These are phyloP conservation scores for Agrochola macilenta DNA, from an alignment of 2,888 invertebrate species.

Conservation along the genomic window DNA sequence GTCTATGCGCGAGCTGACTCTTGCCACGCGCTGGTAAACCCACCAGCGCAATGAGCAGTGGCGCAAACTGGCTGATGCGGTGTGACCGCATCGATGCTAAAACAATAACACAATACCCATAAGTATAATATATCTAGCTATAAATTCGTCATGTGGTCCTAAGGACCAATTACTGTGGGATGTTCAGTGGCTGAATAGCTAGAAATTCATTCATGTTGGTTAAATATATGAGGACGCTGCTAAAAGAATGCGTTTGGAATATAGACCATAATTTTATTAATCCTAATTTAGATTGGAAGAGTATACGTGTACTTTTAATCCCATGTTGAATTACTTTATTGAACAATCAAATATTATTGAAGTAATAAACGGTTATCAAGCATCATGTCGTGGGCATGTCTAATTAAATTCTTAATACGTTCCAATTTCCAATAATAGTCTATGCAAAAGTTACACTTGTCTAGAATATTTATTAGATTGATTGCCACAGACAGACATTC, in stretches of 20 bases:
- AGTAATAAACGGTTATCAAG: slow-evolving; percentile 33
- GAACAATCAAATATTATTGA: slow-evolving; percentile 28
- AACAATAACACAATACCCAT: slow-evolving; percentile 66
- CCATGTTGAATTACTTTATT: slow-evolving; percentile 1
- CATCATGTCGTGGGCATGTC: slow-evolving; percentile 46
- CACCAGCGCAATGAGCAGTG: slow-evolving; percentile 96
- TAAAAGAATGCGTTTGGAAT: not conserved
- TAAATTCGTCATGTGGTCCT: not conserved
- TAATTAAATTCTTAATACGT: slow-evolving; percentile 41
- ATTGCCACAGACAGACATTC: slow-evolving; percentile 33
- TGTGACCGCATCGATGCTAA: slow-evolving; percentile 88
- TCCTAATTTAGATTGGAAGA: not conserved
- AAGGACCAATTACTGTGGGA: not conserved
- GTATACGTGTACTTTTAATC: not conserved
- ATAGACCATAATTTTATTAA: not conserved
- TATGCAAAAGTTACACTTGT: slow-evolving; percentile 28
- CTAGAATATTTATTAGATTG: slow-evolving; percentile 46
- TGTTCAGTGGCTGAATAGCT: not conserved
- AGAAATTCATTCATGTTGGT: not conserved
- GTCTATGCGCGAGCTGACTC: slow-evolving; percentile 96
- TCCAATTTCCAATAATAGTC: slow-evolving; percentile 41
- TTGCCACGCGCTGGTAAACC: slow-evolving; percentile 98
- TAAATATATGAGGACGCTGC: not conserved
- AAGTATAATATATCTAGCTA: not conserved
- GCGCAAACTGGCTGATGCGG: slow-evolving; percentile 90